Conservation (phyloP, 1,140 invertebrate species). For the Bombyx mori region DNA sequence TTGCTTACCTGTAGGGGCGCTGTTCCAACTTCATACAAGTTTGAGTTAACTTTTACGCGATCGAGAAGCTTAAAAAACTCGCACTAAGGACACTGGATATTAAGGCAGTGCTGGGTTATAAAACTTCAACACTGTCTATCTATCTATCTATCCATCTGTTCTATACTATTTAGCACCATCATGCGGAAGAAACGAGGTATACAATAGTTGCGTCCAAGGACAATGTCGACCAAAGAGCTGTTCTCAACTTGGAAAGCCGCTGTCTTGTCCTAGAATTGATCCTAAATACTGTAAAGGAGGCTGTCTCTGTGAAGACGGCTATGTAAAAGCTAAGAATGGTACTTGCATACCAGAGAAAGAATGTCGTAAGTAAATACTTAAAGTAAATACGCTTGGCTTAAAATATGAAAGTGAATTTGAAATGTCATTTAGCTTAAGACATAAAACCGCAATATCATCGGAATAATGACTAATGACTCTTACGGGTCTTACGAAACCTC, state of each 20-base stretch:
- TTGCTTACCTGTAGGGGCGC: no score
- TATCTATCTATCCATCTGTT: no score
- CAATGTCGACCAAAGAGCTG: background rate
- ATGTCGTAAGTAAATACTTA: constrained; percentile 12
- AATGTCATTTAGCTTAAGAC: background rate
- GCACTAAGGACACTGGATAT: no score
- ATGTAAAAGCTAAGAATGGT: constrained; percentile 20
- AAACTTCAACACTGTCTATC: no score
- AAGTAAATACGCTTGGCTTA: background rate
- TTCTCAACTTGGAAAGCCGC: background rate
- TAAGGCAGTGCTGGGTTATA: no score
- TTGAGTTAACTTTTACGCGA: no score
- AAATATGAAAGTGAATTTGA: no score
- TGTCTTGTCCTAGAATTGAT: background rate
- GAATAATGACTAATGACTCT: background rate
- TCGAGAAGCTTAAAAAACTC: no score
- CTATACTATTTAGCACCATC: background rate
- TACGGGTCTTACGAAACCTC: no score
- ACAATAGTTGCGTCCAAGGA: background rate
- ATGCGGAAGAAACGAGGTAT: constrained; percentile 2
- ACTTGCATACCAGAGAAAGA: constrained; percentile 27
- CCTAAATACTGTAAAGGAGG: constrained; percentile 14
- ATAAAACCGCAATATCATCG: background rate
- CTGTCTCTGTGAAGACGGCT: constrained; percentile 26
- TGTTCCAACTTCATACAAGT: no score